Percentiles rank a stretch among this genome's conserved stretches.
Conservation (phyloP, 2,113 vertebrate species). For the Cynoglossus semilaevis region DNA sequence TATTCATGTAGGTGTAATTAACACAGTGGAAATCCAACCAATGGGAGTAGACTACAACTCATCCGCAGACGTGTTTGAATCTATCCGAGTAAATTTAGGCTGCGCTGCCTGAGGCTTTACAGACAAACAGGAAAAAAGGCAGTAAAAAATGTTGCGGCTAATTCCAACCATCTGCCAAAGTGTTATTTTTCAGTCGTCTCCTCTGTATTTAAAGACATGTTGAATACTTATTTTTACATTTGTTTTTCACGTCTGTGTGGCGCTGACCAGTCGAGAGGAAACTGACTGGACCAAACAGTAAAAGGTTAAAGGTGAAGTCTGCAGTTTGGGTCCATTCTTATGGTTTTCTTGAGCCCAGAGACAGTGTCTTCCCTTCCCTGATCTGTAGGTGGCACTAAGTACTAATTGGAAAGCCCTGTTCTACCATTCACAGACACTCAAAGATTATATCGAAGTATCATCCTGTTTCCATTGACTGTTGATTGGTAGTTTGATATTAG, state of each 20-base stretch:
- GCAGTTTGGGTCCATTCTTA: too few relatives aligned
- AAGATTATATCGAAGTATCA: too few relatives aligned
- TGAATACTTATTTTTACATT: slow-evolving; percentile 37
- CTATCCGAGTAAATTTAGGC: slow-evolving; percentile 71
- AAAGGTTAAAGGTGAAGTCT: slow-evolving; percentile 52
- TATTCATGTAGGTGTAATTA: slow-evolving; percentile 75
- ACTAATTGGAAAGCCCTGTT: too few relatives aligned
- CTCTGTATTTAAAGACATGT: slow-evolving; percentile 16
- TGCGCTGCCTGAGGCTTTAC: slow-evolving; percentile 52
- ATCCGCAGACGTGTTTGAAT: slow-evolving; percentile 64
- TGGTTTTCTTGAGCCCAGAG: too few relatives aligned
- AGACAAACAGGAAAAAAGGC: slow-evolving; percentile 50
- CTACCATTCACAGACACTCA: too few relatives aligned
- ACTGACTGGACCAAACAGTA: slow-evolving; percentile 29
- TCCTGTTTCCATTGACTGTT: too few relatives aligned
- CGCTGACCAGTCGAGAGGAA: slow-evolving; percentile 37
- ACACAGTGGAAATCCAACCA: slow-evolving; percentile 66
- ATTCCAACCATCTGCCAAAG: slow-evolving; percentile 67
- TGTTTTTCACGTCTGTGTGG: slow-evolving; percentile 24
- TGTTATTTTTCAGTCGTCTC: slow-evolving; percentile 51
- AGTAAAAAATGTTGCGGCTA: slow-evolving; percentile 52
- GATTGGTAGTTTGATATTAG: too few relatives aligned
- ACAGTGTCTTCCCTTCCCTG: too few relatives aligned
- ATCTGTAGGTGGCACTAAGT: too few relatives aligned
- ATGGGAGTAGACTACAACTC: slow-evolving; percentile 62